Conservation (phyloP, 2,888 invertebrate species). For the Miltochrista miniata region DNA sequence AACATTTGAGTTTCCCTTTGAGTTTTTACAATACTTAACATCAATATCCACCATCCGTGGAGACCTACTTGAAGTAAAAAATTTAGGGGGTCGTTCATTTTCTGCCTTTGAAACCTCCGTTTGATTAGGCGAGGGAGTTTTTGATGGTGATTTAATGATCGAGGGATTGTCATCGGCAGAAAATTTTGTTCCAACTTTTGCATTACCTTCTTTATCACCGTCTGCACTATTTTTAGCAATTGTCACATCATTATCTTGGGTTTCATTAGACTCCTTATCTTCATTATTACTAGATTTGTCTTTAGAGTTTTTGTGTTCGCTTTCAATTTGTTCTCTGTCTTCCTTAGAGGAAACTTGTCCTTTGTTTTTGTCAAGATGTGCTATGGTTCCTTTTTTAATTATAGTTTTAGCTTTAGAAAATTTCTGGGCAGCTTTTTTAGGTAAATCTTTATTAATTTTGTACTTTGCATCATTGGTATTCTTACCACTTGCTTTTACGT, state of each 20-base stretch:
- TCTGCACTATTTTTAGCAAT: conserved; percentile 13
- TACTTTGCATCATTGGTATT: conserved; percentile 63
- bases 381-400: conserved; percentile 52
- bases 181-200: conserved; percentile 32
- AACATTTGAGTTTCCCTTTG: conserved; percentile 74
- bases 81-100: conserved; percentile 73
- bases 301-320: conserved; percentile 23
- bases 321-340: conserved; percentile 31
- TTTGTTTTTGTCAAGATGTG: conserved; percentile 56
- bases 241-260: conserved; percentile 11
- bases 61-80: conserved; percentile 73
- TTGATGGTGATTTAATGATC: conserved; percentile 25
- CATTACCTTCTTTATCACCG: conserved; percentile 29
- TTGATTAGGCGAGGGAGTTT: conserved; percentile 33
- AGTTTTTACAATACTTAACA: conserved; percentile 74
- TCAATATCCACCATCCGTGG: conserved; percentile 76
- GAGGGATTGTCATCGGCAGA: conserved; percentile 16
- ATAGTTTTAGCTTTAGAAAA: conserved; percentile 59
- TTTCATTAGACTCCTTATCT: conserved; percentile 13
- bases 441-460: conserved; percentile 67
- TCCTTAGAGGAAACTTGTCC: conserved; percentile 26
- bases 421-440: conserved; percentile 56
- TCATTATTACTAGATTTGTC: conserved; percentile 20
- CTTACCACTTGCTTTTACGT: conserved; percentile 42
- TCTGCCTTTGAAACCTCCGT: conserved; percentile 65